A percentile compares a stretch with the other conserved stretches of the same genome.
Evolutionary conservation across 2,113 vertebrate species (phyloP).

Genomic region (Sitta europaea): DNA sequence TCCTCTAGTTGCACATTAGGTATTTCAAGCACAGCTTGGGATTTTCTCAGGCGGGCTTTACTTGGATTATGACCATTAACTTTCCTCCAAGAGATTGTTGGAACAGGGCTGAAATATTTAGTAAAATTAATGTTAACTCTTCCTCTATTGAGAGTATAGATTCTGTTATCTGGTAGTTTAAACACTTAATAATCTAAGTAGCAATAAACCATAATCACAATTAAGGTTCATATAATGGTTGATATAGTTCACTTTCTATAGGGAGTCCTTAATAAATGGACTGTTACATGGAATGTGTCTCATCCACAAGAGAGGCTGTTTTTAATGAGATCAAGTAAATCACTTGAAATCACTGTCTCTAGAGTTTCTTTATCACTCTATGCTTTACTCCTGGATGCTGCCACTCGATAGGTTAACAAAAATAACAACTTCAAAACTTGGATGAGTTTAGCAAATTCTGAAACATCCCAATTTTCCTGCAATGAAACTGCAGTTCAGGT

Average conservation of each 20-base stretch:
- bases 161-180: constrained; percentile 67
- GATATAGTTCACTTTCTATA: constrained; percentile 42
- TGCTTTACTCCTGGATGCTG: neutral
- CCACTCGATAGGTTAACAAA: neutral
- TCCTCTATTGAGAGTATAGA: constrained; percentile 27
- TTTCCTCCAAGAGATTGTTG: constrained; percentile 96
- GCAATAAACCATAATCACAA: constrained; percentile 66
- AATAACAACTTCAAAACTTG: neutral
- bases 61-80: constrained; percentile 92
- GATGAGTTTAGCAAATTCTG: neutral
- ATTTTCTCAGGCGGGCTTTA: constrained; percentile 91
- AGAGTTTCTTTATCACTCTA: neutral
- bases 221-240: constrained; percentile 47
- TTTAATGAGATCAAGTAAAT: neutral
- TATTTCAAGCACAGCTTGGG: constrained; percentile 94
- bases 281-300: neutral
- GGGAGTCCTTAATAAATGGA: constrained; percentile 14
- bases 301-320: neutral
- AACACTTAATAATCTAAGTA: constrained; percentile 68
- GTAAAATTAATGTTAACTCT: constrained; percentile 55
- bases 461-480: neutral
- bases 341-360: neutral
- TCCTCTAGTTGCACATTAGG: constrained; percentile 94
- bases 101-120: constrained; percentile 84
- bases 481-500: neutral